phyloP scores from a whole-genome alignment of 2,888 invertebrate species.

The Ischnura elegans region DNA sequence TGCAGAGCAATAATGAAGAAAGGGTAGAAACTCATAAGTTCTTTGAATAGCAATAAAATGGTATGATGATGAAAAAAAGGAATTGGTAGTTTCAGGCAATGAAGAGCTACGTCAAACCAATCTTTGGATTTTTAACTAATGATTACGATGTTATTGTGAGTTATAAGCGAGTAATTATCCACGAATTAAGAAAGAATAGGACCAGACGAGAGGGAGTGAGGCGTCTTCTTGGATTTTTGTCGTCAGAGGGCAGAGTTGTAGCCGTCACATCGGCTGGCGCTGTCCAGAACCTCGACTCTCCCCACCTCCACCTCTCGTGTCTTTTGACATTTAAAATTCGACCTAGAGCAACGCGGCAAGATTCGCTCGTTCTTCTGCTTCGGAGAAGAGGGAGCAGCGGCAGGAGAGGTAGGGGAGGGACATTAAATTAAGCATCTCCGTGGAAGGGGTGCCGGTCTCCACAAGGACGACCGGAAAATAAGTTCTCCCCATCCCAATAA shows the following conservation, averaged over 20 bases:
- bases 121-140: too few relatives aligned
- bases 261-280: background rate
- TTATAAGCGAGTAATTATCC: too few relatives aligned
- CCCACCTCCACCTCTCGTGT: background rate
- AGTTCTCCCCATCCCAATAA: background rate
- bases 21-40: too few relatives aligned
- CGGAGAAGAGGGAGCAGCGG: background rate
- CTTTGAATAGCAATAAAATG: too few relatives aligned
- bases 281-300: background rate
- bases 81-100: too few relatives aligned
- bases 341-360: background rate
- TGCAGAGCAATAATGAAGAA: too few relatives aligned
- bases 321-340: constrained; percentile 35
- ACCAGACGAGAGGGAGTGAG: too few relatives aligned
- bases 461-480: constrained; percentile 12
- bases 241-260: background rate
- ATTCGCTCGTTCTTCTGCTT: background rate
- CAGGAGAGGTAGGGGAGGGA: background rate
- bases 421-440: background rate
- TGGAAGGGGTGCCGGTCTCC: background rate
- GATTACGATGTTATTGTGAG: too few relatives aligned
- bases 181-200: too few relatives aligned
- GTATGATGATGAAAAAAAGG: too few relatives aligned
- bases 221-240: too few relatives aligned
- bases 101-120: too few relatives aligned